Percentiles rank a stretch among this genome's conserved stretches.
phyloP scores from a whole-genome alignment of 2,113 vertebrate genomes.

The Isurus oxyrinchus region DNA sequence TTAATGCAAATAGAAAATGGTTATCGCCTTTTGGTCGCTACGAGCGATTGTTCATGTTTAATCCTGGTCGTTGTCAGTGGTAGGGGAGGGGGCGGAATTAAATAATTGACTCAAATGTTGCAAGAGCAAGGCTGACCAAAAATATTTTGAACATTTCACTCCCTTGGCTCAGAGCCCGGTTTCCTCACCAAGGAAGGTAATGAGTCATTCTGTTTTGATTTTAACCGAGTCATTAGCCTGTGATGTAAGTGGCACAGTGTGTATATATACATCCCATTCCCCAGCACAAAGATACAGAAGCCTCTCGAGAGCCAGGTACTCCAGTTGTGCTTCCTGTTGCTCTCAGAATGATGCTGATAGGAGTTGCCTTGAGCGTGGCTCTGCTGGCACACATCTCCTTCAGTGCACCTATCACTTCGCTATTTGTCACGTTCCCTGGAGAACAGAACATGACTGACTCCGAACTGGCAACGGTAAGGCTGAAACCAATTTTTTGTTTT shows the following conservation, averaged over 20 bases:
- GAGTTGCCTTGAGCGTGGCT: neutral
- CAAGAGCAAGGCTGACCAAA: neutral
- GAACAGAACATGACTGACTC: neutral
- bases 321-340: neutral
- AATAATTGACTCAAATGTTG: slow-evolving; percentile 14
- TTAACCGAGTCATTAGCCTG: neutral
- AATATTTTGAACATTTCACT: neutral
- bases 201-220: slow-evolving; percentile 9
- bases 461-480: slow-evolving; percentile 14
- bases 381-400: neutral
- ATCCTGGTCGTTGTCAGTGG: neutral
- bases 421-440: neutral
- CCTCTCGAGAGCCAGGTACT: neutral
- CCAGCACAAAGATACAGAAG: neutral
- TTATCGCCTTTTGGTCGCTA: neutral
- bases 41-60: neutral
- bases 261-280: neutral
- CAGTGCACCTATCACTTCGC: neutral
- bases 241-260: slow-evolving; percentile 1
- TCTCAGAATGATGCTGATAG: slow-evolving; percentile 1
- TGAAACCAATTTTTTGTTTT: neutral
- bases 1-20: neutral
- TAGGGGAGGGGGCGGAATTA: neutral
- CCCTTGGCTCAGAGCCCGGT: neutral
- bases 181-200: neutral